Evolutionary conservation across 2,113 vertebrate species (phyloP).

Genomic region (Garra rufa): DNA sequence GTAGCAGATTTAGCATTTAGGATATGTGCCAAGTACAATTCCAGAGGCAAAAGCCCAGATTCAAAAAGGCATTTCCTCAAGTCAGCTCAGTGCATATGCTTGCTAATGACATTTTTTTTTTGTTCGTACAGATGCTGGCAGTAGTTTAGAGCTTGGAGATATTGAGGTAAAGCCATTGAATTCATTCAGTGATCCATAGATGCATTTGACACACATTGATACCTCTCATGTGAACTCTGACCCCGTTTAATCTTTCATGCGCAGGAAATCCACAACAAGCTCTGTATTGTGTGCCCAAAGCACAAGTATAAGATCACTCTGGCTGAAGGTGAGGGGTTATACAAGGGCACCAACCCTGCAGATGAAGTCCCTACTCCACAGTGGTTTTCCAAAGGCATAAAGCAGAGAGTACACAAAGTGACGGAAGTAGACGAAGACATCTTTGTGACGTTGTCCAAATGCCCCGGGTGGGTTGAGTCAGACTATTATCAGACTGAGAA

Average conservation of each 20-base stretch:
- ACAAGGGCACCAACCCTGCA: constrained; percentile 78
- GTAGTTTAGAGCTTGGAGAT: constrained; percentile 82
- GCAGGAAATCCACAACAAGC: constrained; percentile 84
- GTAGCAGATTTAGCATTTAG: not conserved
- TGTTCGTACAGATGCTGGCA: constrained; percentile 85
- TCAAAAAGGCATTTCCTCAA: not conserved
- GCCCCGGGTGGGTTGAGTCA: constrained; percentile 78
- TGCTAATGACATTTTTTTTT: constrained; percentile 40
- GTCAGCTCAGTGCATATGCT: not conserved
- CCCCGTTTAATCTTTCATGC: constrained; percentile 26
- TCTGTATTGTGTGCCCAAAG: constrained; percentile 91
- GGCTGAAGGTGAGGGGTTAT: constrained; percentile 86
- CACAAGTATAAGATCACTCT: constrained; percentile 92
- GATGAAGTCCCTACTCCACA: constrained; percentile 69
- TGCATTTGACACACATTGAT: not conserved
- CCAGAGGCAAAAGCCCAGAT: not conserved
- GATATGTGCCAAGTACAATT: not conserved
- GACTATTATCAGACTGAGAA: constrained; percentile 88
- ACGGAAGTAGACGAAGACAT: constrained; percentile 79
- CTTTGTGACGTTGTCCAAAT: constrained; percentile 82
- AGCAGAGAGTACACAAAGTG: constrained; percentile 86
- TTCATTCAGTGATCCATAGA: not conserved
- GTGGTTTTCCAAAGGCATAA: constrained; percentile 90
- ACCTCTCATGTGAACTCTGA: constrained; percentile 2
- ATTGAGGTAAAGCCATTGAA: constrained; percentile 85